A percentile compares a stretch with the other conserved stretches of the same genome.
Evolutionary conservation across 1,140 invertebrate species (phyloP).

Genomic region (Conus ventricosus): DNA sequence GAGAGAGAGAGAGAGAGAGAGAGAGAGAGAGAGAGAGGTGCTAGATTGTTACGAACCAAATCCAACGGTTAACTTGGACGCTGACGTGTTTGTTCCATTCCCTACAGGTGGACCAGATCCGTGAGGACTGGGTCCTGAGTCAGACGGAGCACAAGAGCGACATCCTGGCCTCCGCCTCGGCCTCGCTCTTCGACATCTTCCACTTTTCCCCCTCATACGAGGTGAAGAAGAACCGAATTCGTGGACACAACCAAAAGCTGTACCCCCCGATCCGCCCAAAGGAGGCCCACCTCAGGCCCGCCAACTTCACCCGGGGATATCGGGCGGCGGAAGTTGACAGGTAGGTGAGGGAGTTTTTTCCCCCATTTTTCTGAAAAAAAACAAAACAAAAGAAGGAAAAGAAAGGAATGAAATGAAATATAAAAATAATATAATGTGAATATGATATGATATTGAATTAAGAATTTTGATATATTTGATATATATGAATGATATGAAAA

Average conservation of each 20-base stretch:
- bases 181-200: slow-evolving; percentile 46
- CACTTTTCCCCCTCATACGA: slow-evolving; percentile 27
- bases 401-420: too few species aligned
- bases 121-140: slow-evolving; percentile 31
- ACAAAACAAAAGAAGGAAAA: too few species aligned
- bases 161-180: slow-evolving; percentile 44
- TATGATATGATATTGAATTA: too few species aligned
- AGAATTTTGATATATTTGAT: too few species aligned
- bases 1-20: slow-evolving; percentile 5
- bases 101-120: slow-evolving; percentile 48
- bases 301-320: slow-evolving; percentile 55
- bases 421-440: too few species aligned
- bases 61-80: neutral
- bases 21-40: neutral
- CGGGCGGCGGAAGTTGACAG: slow-evolving; percentile 46
- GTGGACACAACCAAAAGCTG: slow-evolving; percentile 35
- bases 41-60: too few species aligned
- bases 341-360: neutral
- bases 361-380: too few species aligned
- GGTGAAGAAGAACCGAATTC: neutral
- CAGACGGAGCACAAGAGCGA: slow-evolving; percentile 23
- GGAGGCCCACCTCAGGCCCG: slow-evolving; percentile 51
- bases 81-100: too few species aligned
- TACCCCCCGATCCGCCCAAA: slow-evolving; percentile 41
- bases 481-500: too few species aligned